Conservation (phyloP, 2,888 invertebrate genomes). For the Cerastis leucographa region DNA sequence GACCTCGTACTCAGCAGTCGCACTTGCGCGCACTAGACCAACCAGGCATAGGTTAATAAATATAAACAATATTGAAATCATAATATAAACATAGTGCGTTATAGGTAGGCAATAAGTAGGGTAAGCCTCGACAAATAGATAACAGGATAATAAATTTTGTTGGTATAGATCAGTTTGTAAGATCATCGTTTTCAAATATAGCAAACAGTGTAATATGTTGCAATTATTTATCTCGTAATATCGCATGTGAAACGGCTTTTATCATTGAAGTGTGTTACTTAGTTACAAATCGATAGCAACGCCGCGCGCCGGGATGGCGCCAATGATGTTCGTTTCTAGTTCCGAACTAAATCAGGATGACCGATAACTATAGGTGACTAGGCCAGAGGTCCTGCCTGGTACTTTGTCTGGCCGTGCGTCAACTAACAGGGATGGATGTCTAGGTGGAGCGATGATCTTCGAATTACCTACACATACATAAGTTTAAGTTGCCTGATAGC, state of each 20-base stretch:
- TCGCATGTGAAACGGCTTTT: constrained; percentile 13
- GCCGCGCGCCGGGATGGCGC: not conserved
- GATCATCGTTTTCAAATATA: constrained; percentile 12
- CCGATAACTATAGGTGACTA: not conserved
- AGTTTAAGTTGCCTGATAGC: no score
- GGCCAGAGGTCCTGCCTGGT: not conserved
- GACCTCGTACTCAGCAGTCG: not conserved
- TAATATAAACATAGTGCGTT: not conserved
- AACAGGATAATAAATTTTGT: constrained; percentile 4
- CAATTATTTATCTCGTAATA: constrained; percentile 22
- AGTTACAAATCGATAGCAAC: constrained; percentile 14
- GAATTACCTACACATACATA: no score
- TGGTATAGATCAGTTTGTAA: constrained; percentile 46
- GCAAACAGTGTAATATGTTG: constrained; percentile 20
- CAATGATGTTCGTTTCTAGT: not conserved
- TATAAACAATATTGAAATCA: not conserved
- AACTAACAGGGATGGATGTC: no score
- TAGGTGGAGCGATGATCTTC: no score
- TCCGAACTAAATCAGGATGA: not conserved
- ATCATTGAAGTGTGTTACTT: constrained; percentile 25
- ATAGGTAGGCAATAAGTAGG: not conserved
- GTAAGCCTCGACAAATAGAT: constrained; percentile 30
- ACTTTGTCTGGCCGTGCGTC: no score
- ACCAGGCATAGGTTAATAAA: not conserved
- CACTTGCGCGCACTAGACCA: not conserved